These are phyloP conservation scores for Polypedilum vanderplanki DNA, from an alignment of 1,140 invertebrate genomes.

Conservation along the genomic window DNA sequence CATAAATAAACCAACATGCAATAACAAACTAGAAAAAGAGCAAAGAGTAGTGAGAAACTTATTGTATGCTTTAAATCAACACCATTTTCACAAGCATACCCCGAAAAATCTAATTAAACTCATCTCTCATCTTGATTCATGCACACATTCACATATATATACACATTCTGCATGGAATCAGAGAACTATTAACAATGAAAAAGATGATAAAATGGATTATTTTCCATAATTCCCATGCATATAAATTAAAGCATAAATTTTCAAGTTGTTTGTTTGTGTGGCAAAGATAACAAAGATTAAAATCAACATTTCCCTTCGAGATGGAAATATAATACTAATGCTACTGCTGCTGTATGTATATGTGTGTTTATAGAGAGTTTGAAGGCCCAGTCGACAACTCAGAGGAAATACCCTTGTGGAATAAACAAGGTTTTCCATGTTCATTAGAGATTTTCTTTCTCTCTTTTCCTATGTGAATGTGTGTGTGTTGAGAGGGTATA, in stretches of 20 bases:
- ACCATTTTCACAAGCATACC: no score
- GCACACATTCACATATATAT: background rate
- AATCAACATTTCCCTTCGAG: conserved; percentile 4
- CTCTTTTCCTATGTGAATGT: no score
- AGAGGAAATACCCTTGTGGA: no score
- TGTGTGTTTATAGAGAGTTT: background rate
- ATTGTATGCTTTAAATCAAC: no score
- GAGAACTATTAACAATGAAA: conserved; percentile 13
- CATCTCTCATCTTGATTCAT: background rate
- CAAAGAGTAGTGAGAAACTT: no score
- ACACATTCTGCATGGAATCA: background rate
- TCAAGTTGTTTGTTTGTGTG: conserved; percentile 19
- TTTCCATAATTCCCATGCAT: conserved; percentile 16
- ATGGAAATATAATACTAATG: background rate
- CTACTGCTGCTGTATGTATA: background rate
- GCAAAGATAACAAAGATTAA: conserved; percentile 17
- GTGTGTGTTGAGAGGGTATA: no score
- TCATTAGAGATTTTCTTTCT: no score
- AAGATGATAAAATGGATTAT: conserved; percentile 21
- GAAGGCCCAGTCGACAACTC: no score
- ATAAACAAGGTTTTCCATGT: no score
- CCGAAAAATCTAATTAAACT: conserved; percentile 3
- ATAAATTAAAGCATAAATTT: conserved; percentile 27
- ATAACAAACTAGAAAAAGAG: no score
- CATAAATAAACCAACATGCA: no score